phyloP scores from a whole-genome alignment of 2,797 vertebrate species.

The Ceyx erithaca region DNA sequence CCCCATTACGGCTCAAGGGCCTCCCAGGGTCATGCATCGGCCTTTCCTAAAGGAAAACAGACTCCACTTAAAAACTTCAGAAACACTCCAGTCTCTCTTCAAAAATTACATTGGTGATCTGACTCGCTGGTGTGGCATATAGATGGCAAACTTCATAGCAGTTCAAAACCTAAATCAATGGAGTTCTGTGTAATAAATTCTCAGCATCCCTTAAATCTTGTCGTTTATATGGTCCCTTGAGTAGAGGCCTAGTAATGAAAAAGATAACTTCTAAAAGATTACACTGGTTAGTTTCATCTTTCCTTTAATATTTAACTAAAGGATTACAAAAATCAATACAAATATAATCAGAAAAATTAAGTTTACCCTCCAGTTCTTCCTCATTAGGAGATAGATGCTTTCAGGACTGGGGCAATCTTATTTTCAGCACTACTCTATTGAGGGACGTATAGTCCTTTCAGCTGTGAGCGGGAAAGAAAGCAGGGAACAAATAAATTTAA shows the following conservation, averaged over 20 bases:
- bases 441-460: background rate
- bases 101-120: background rate
- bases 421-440: background rate
- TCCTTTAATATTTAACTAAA: background rate
- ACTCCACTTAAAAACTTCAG: background rate
- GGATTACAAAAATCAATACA: background rate
- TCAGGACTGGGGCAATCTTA: background rate
- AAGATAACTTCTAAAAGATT: background rate
- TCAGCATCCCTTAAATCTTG: background rate
- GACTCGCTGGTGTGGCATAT: background rate
- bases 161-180: background rate
- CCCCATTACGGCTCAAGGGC: background rate
- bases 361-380: background rate
- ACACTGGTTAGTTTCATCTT: background rate
- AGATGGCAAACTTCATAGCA: background rate
- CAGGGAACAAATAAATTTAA: background rate
- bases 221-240: background rate
- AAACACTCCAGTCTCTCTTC: background rate
- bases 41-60: slow-evolving; percentile 10
- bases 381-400: background rate
- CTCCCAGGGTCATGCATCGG: background rate
- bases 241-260: background rate
- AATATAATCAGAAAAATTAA: background rate
- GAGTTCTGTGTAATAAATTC: background rate
- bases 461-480: background rate